A percentile compares a stretch with the other conserved stretches of the same genome.
These are phyloP conservation scores for Siniperca obscura DNA, from an alignment of 2,797 vertebrate species.

Conservation along the genomic window DNA sequence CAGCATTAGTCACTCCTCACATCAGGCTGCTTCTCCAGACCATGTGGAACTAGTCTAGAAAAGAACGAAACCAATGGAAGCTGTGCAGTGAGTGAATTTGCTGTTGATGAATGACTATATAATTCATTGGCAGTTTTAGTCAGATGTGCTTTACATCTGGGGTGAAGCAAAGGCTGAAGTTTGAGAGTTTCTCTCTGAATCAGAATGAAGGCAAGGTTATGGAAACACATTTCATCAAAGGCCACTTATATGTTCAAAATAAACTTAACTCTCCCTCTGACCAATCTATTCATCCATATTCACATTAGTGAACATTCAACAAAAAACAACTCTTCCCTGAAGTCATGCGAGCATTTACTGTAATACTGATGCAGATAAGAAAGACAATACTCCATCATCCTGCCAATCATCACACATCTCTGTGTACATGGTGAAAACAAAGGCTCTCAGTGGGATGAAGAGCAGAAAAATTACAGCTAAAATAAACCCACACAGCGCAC, in stretches of 20 bases:
- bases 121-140: constrained; percentile 1
- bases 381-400: constrained; percentile 42
- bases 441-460: constrained; percentile 24
- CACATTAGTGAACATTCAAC: constrained; percentile 13
- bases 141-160: not conserved
- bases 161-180: not conserved
- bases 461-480: constrained; percentile 42
- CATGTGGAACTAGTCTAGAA: constrained; percentile 32
- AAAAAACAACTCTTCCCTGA: constrained; percentile 43
- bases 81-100: not conserved
- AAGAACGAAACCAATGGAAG: not conserved
- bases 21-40: constrained; percentile 31
- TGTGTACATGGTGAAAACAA: constrained; percentile 50
- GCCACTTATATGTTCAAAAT: constrained; percentile 26
- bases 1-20: constrained; percentile 71
- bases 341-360: constrained; percentile 25
- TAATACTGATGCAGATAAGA: constrained; percentile 44
- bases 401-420: constrained; percentile 72
- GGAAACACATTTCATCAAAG: constrained; percentile 13
- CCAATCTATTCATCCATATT: constrained; percentile 37
- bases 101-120: not conserved
- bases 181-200: constrained; percentile 12
- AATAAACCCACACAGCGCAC: constrained; percentile 28
- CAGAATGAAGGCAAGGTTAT: constrained; percentile 3
- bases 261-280: constrained; percentile 29